phyloP scores from a whole-genome alignment of 2,113 vertebrate genomes.

The Etheostoma spectabile region DNA sequence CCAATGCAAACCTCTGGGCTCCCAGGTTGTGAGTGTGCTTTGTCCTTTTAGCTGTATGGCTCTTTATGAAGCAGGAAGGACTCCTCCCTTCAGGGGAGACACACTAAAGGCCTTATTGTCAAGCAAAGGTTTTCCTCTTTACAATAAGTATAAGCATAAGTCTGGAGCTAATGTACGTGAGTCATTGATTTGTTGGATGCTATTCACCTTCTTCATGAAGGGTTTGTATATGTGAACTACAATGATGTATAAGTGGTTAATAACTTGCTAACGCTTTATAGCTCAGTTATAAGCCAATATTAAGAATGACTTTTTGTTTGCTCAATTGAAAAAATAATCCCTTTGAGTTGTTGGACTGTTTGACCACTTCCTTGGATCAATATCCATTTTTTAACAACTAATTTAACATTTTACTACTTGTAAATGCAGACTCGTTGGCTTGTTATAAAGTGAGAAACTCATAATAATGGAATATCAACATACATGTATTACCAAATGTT shows the following conservation, averaged over 20 bases:
- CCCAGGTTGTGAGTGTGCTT: neutral
- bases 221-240: neutral
- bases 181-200: neutral
- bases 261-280: neutral
- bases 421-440: neutral
- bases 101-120: slow-evolving; percentile 42
- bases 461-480: neutral
- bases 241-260: neutral
- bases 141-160: neutral
- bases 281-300: neutral
- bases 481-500: neutral
- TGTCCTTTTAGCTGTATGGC: slow-evolving; percentile 6
- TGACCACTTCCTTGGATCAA: neutral
- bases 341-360: neutral
- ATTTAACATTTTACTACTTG: neutral
- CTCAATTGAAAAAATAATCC: neutral
- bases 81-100: slow-evolving; percentile 40
- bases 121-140: slow-evolving; percentile 6
- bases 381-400: neutral
- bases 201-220: neutral
- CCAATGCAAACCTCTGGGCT: neutral
- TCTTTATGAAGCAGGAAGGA: slow-evolving; percentile 40
- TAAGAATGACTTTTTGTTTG: neutral
- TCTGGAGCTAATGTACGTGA: neutral
- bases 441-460: neutral